Percentiles rank a stretch among this genome's conserved stretches.
phyloP scores from a whole-genome alignment of 1,140 invertebrate species.

The Brachionus manjavacas region DNA sequence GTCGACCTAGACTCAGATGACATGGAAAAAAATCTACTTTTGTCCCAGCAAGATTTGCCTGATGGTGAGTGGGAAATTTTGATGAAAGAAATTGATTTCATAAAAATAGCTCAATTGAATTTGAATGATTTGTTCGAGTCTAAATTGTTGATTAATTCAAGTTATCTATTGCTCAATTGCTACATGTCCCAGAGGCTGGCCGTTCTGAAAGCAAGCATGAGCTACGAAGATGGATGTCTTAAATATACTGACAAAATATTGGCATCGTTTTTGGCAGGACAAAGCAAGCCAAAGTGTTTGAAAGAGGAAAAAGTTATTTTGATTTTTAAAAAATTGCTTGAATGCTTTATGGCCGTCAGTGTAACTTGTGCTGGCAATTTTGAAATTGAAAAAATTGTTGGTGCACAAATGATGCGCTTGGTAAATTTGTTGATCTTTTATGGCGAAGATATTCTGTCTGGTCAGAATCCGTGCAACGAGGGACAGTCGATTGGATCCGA shows the following conservation, averaged over 20 bases:
- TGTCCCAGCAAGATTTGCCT: not conserved
- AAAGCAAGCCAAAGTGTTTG: not conserved
- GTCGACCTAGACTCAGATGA: not conserved
- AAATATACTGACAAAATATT: constrained; percentile 30
- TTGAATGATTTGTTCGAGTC: constrained; percentile 2
- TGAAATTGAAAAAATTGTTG: not conserved
- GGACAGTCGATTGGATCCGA: constrained; percentile 20
- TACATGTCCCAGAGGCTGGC: not conserved
- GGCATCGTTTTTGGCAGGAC: not conserved
- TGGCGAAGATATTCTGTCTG: constrained; percentile 13
- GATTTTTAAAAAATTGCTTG: constrained; percentile 10
- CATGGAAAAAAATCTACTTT: constrained; percentile 28
- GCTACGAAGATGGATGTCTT: not conserved
- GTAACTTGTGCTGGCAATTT: not conserved
- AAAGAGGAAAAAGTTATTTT: constrained; percentile 36
- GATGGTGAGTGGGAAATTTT: not conserved
- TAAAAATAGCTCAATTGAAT: constrained; percentile 1
- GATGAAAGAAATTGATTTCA: constrained; percentile 29
- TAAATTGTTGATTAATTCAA: not conserved
- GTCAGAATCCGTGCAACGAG: constrained; percentile 16
- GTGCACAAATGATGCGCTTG: not conserved
- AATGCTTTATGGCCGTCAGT: not conserved
- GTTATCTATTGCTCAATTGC: constrained; percentile 21
- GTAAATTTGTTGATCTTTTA: constrained; percentile 20
- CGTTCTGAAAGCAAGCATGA: constrained; percentile 6